These are phyloP conservation scores for Alethe castanea DNA, from an alignment of 2,113 vertebrate species.

Conservation along the genomic window DNA sequence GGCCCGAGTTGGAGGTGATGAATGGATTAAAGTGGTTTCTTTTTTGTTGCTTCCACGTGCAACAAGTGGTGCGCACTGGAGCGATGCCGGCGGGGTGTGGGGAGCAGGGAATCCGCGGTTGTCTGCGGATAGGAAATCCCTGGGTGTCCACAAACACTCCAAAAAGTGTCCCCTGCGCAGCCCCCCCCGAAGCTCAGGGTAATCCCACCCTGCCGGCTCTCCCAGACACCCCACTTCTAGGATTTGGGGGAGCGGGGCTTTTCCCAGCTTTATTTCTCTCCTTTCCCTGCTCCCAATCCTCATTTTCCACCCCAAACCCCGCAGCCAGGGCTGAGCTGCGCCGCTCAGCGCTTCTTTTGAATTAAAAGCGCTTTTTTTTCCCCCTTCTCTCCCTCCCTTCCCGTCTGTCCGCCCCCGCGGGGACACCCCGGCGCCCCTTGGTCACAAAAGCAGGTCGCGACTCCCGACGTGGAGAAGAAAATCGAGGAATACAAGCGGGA, in stretches of 20 bases:
- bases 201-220: background rate
- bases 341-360: background rate
- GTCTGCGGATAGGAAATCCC: accelerated
- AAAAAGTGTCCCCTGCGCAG: background rate
- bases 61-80: conserved; percentile 4
- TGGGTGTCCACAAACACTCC: no score
- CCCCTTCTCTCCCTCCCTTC: background rate
- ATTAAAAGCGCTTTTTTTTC: conserved; percentile 67
- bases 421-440: background rate
- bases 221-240: accelerated
- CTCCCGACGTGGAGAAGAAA: conserved; percentile 97
- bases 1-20: background rate
- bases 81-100: background rate
- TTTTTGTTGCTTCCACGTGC: background rate
- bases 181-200: background rate
- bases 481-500: conserved; percentile 98
- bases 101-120: background rate
- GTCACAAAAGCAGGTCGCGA: conserved; percentile 95
- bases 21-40: background rate
- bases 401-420: background rate
- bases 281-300: background rate
- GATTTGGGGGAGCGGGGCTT: background rate
- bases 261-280: background rate
- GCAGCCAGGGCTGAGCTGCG: background rate
- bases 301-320: background rate